Base-by-base conservation (phyloP, 2,888 invertebrate species). In the Cerceris rybyensis region DNA sequence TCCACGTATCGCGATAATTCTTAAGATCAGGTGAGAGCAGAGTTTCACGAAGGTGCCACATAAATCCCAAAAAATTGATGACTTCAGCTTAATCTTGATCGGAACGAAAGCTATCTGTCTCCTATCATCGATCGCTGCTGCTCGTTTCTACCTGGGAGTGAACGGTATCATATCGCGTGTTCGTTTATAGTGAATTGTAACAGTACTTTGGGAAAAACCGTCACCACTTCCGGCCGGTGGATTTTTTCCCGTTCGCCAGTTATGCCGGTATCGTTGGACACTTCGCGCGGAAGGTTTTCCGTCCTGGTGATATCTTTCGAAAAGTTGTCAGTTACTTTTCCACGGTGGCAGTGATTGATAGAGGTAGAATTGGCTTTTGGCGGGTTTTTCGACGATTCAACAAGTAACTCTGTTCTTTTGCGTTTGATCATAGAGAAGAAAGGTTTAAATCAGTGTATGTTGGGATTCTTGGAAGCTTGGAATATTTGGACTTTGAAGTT, bases 51-150 rank as follows among this genome's bases (percentile, higher is more conserved):
- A 7, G 14, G 28, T 11, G 16, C 17, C 7, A 55, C 6, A 13
- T 42, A 14, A 57, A 28, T 43, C 7, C 39, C 17, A 17, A 4
- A 2, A 52, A 49, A 59, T 59, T 42, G 64, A 68, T 60, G 52
- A 49, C 60, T 69, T 60, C 54, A 14, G 11, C 17, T 6, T 17
- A 28, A 14, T 41, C 41, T 57, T 50, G 54, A 13, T 6, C 13
- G 13, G 16, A 8, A 41, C 17, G 16, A n/a, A 42, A 41, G 9
- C 6, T 14, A 17, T 46, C 50, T 11, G 17, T 4, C 65, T 74
- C 66, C 43, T 42, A 52, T 11, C 65, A 73, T 83, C 78, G 74
- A 78, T 83, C 64, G 58, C 16, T 50, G 59, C 50, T 50, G 16
- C 14, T 17, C 39, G 14, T 39, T 63, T 68, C 63, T 67, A 52